Evolutionary conservation across 1,140 invertebrate species (phyloP).

Genomic region (Drosophila willistoni): DNA sequence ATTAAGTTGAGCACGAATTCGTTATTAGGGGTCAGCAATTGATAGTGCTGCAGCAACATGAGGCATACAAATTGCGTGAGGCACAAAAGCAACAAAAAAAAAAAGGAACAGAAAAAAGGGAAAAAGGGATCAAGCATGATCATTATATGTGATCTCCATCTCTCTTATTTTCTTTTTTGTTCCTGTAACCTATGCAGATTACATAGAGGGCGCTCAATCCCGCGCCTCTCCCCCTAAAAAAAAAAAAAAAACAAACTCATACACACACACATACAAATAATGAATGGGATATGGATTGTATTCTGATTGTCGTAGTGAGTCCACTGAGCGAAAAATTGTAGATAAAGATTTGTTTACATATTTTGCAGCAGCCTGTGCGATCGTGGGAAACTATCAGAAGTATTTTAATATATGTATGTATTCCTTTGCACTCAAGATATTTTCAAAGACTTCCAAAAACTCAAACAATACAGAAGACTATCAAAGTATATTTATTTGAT

Average conservation of each 20-base stretch:
- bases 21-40: constrained; percentile 64
- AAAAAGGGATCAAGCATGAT: constrained; percentile 39
- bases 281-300: constrained; percentile 30
- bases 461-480: no score
- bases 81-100: constrained; percentile 35
- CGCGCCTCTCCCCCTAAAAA: neutral
- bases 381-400: neutral
- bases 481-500: no score
- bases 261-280: constrained; percentile 35
- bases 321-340: constrained; percentile 18
- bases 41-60: constrained; percentile 46
- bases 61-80: constrained; percentile 56
- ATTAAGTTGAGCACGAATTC: constrained; percentile 64
- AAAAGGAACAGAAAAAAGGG: constrained; percentile 21
- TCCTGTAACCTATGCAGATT: constrained; percentile 45
- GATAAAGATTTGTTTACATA: neutral
- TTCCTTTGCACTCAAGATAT: no score
- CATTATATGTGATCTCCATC: constrained; percentile 46
- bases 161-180: neutral
- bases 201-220: constrained; percentile 20
- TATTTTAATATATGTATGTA: no score
- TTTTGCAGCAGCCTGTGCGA: neutral
- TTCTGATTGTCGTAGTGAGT: constrained; percentile 30
- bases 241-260: neutral
- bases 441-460: no score